Evolutionary conservation across 2,888 invertebrate species (phyloP).

Genomic region (Mycalesis mineus): DNA sequence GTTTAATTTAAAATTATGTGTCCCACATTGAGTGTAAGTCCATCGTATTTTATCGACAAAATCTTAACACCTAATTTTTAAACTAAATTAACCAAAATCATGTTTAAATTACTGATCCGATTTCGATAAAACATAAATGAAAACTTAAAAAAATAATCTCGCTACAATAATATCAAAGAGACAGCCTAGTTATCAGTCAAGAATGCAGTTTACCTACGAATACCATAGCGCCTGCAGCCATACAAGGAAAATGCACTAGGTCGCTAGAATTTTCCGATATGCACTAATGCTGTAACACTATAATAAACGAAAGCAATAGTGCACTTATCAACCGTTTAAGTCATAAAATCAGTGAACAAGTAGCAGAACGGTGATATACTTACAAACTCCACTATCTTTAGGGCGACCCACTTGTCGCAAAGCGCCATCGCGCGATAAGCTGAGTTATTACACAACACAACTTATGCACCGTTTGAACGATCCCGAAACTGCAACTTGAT

Average conservation of each 20-base stretch:
- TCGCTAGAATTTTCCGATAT: neutral
- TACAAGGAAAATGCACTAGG: conserved; percentile 3
- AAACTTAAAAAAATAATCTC: neutral
- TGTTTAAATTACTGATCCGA: neutral
- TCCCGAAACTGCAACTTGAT: neutral
- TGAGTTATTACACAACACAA: conserved; percentile 31
- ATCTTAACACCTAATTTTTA: no score
- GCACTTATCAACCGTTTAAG: neutral
- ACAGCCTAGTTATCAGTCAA: neutral
- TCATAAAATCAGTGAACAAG: conserved; percentile 4
- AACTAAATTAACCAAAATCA: no score
- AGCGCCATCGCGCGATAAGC: conserved; percentile 56
- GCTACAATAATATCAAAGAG: no score
- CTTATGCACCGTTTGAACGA: conserved; percentile 6
- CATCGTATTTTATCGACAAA: no score
- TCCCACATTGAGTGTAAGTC: no score
- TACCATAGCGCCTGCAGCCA: neutral
- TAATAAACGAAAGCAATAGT: neutral
- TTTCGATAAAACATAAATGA: neutral
- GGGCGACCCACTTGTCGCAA: conserved; percentile 76
- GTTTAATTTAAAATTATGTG: no score
- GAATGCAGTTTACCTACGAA: neutral
- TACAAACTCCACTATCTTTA: conserved; percentile 75
- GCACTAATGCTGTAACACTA: neutral
- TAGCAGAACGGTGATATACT: conserved; percentile 40